Evolutionary conservation across 2,888 invertebrate genomes (phyloP), one percentile per base, ranked within the genome.

Genomic region (Orthosia cruda): DNA sequence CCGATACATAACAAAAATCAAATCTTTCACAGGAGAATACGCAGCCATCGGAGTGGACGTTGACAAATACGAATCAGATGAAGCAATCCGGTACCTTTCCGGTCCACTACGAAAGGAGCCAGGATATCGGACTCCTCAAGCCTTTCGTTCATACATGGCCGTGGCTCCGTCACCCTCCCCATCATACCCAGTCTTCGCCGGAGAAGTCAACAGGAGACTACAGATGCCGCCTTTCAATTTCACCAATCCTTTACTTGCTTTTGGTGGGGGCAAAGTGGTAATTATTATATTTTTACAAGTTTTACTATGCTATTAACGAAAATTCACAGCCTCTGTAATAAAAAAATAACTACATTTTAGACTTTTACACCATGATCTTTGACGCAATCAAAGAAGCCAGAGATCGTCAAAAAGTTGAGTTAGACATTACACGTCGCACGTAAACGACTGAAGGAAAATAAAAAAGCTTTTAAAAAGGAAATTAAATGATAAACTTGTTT

Each of bases 41-140:
- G 99, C 99, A 92, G 99, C 99, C 1, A 98, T 99, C 32, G 99
- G 99, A 9, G 98, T 99, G 11, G 98, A 99, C 90, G 98, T 99
- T 18, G 98, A 99, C 86, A 98, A 99, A 89, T 99, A 99, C 94
- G 98, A 99, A 89, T 95, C 97, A 3, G 97, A 97, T 32, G 97
- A 98, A 75, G 98, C 99, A 0, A 97, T 97, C 64, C 98, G 98
- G 85, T 99, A 99, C 94, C 96, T 99, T 40, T 97, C 98, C 67
- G 99, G 98, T 16, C 97, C 98, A 4, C 95, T 98, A 52, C 96
- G 97, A 67, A 98, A 98, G 80, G 97, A 97, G 79, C 95, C 96
- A 0, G 97, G 98, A 63, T 95, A 97, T 0, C 94, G 97, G 49
- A 97, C 98, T 0, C 95, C 98, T 59, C 96, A 97, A 67, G 98